Evolutionary conservation across 1,140 invertebrate genomes (phyloP).

Genomic region (Holcopasites calliopsidis): DNA sequence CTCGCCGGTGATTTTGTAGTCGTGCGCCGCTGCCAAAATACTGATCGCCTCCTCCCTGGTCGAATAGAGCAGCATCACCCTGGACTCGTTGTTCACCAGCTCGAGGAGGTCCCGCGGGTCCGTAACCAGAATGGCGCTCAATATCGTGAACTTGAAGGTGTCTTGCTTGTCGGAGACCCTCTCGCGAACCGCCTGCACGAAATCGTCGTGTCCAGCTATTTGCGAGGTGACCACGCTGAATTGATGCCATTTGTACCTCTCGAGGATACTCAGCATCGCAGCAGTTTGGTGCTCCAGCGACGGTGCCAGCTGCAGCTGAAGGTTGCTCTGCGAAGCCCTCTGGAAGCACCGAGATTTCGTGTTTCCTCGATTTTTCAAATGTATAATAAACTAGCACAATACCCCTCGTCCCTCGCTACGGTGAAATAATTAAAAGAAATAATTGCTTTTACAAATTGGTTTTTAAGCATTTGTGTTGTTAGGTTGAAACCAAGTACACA

Average conservation of each 20-base stretch:
- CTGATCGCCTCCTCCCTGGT: slow-evolving; percentile 91
- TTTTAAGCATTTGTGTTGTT: no score
- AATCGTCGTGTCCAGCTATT: slow-evolving; percentile 96
- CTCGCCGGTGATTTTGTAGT: slow-evolving; percentile 93
- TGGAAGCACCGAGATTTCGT: slow-evolving; percentile 63
- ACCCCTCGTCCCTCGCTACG: no score
- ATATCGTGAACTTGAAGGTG: slow-evolving; percentile 93
- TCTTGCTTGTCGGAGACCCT: slow-evolving; percentile 90
- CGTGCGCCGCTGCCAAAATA: slow-evolving; percentile 89
- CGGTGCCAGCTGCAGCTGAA: slow-evolving; percentile 94
- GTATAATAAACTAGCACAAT: background rate
- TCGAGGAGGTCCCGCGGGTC: slow-evolving; percentile 84
- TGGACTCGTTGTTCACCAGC: slow-evolving; percentile 93
- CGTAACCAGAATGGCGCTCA: slow-evolving; percentile 91
- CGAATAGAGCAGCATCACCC: slow-evolving; percentile 96
- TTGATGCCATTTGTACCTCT: slow-evolving; percentile 97
- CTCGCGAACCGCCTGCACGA: slow-evolving; percentile 94
- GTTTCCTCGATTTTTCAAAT: background rate
- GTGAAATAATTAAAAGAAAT: no score
- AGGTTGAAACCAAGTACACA: no score
- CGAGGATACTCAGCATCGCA: slow-evolving; percentile 95
- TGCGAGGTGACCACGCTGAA: slow-evolving; percentile 96
- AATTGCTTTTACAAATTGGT: no score
- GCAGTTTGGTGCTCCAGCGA: slow-evolving; percentile 96
- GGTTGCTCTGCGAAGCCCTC: slow-evolving; percentile 89